Conservation (phyloP, 2,888 invertebrate species). For the Sphecodes monilicornis region DNA sequence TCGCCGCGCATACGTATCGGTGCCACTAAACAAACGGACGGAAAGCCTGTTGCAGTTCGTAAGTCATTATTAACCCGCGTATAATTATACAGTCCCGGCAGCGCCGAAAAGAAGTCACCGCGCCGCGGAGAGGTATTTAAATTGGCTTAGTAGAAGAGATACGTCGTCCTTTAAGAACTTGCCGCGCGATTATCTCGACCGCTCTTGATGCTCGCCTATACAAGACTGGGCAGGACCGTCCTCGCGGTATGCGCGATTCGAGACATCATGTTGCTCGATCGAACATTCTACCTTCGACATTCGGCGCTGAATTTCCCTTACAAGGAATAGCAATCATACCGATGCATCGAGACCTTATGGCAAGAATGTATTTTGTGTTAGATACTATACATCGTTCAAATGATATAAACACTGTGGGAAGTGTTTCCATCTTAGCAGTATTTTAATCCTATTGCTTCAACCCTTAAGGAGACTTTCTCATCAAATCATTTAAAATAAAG, state of each 20-base stretch:
- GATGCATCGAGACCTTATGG: not conserved
- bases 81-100: conserved; percentile 67
- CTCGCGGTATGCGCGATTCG: conserved; percentile 37
- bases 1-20: conserved; percentile 53
- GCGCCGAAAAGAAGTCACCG: conserved; percentile 56
- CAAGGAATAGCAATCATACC: not conserved
- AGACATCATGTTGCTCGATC: conserved; percentile 53
- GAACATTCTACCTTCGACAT: conserved; percentile 43
- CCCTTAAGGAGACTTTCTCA: too few relatives aligned
- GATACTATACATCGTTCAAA: not conserved
- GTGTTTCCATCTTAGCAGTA: not conserved
- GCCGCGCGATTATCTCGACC: conserved; percentile 71
- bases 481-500: too few relatives aligned
- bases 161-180: conserved; percentile 66
- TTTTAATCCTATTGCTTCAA: too few relatives aligned
- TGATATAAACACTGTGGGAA: not conserved
- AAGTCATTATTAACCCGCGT: conserved; percentile 74
- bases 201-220: conserved; percentile 46
- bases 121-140: conserved; percentile 70
- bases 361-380: not conserved
- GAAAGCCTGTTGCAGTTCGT: conserved; percentile 63
- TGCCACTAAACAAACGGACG: conserved; percentile 67
- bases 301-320: conserved; percentile 30
- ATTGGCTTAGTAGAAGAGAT: conserved; percentile 69
- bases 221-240: not conserved